Evolutionary conservation across 2,113 vertebrate species (phyloP).

Genomic region (Dolichotis patagonum): DNA sequence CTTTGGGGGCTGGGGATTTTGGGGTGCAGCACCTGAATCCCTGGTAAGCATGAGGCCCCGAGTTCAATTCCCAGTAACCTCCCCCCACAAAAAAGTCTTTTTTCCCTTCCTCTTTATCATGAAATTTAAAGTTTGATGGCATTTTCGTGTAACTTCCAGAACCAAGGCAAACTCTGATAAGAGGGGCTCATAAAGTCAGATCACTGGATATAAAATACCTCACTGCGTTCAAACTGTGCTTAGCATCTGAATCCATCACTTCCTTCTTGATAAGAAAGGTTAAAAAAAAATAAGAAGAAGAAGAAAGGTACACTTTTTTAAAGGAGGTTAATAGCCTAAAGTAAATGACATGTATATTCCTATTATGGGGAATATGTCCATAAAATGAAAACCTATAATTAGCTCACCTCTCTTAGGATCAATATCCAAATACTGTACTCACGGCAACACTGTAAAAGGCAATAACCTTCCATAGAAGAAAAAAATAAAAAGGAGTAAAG

Average conservation of each 20-base stretch:
- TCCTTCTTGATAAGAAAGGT: neutral
- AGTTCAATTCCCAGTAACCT: too few species aligned
- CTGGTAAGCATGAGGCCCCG: too few species aligned
- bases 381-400: constrained; percentile 41
- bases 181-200: neutral
- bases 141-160: neutral
- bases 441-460: neutral
- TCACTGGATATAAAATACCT: neutral
- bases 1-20: too few species aligned
- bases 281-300: neutral
- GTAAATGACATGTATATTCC: neutral
- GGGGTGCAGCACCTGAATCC: too few species aligned
- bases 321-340: neutral
- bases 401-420: neutral
- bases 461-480: neutral
- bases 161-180: neutral
- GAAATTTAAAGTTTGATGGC: neutral
- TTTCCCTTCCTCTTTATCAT: neutral
- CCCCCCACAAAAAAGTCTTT: neutral
- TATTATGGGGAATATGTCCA: neutral
- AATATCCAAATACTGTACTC: neutral
- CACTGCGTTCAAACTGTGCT: neutral
- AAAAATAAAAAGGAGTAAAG: neutral
- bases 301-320: neutral
- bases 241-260: neutral